phyloP scores from a whole-genome alignment of 2,113 vertebrate species.

The Rhinichthys klamathensis region DNA sequence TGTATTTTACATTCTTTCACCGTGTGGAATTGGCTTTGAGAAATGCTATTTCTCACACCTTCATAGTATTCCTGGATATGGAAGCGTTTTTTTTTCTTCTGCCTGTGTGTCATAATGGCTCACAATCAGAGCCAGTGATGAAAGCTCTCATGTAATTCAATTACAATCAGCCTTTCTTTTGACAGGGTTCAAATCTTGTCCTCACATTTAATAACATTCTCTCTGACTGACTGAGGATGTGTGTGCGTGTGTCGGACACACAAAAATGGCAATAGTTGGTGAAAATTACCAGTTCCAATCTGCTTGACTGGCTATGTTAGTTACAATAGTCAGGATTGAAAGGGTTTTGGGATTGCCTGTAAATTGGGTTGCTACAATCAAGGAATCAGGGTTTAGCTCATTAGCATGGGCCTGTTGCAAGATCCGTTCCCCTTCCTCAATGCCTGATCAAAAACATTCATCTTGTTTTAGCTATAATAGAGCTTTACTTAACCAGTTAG shows the following conservation, averaged over 20 bases:
- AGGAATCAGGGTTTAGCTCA: neutral
- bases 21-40: neutral
- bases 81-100: neutral
- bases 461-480: neutral
- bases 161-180: conserved; percentile 19
- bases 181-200: conserved; percentile 24
- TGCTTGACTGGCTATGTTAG: neutral
- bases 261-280: neutral
- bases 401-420: neutral
- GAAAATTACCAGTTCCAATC: neutral
- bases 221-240: neutral
- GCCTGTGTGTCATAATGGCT: conserved; percentile 6
- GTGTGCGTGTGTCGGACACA: neutral
- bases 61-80: neutral
- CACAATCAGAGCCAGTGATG: conserved; percentile 13
- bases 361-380: neutral
- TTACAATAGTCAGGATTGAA: neutral
- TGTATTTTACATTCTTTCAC: conserved; percentile 22
- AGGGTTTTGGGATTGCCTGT: neutral
- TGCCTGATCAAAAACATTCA: neutral
- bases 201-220: conserved; percentile 22
- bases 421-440: neutral
- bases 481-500: neutral
- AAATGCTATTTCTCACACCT: conserved; percentile 14
- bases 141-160: conserved; percentile 18